Evolutionary conservation across 2,888 invertebrate species (phyloP), one percentile per base, ranked within the genome.

Genomic region (Melolontha melolontha): DNA sequence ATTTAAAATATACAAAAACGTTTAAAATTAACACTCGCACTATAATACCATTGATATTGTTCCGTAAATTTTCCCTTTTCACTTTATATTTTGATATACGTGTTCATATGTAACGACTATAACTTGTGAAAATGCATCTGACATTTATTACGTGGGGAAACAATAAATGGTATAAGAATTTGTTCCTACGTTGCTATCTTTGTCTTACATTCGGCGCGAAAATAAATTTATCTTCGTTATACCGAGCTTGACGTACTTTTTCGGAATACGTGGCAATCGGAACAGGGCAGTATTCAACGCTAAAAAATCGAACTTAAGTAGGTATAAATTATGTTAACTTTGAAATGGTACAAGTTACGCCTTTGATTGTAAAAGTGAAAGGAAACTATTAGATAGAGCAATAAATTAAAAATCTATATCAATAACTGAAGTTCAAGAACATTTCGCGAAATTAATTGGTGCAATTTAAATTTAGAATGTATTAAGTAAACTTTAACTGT

Each of bases 251-350:
- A 66, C 66, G 66, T 66, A 52, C 10, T 2, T 47, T 29, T 10
- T 8, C 10, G 29, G 14, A 12, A 66, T 57, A 66, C 66, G 66
- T 66, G 66, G 66, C 66, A 57, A 40, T 47, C 16, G 11, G 17
- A 52, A 14, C 40, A 51, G 51, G 51, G 22, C 49, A 50, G 63
- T 40, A 34, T 50, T 63, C 7, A 40, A 14, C 12, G 39, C 16
- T n/a, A 34, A 54, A 42, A 54, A 65, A 42, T 54, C 41, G 42
- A 65, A 64, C 29, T 64, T 51, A 2, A n/a, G 52, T 64, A 52
- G 11, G 34, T 6, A 52, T 55, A 49, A 55, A 55, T 54, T 55
- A 47, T 55, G 12, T 29, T 54, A 54, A 34, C 34, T 34, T 34
- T 34, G 2, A 34, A 34, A 34, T 34, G 10, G 8, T 10, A 8